A percentile compares a stretch with the other conserved stretches of the same genome.
Evolutionary conservation across 1,140 invertebrate species (phyloP).

Genomic region (Zelostemma sp.): DNA sequence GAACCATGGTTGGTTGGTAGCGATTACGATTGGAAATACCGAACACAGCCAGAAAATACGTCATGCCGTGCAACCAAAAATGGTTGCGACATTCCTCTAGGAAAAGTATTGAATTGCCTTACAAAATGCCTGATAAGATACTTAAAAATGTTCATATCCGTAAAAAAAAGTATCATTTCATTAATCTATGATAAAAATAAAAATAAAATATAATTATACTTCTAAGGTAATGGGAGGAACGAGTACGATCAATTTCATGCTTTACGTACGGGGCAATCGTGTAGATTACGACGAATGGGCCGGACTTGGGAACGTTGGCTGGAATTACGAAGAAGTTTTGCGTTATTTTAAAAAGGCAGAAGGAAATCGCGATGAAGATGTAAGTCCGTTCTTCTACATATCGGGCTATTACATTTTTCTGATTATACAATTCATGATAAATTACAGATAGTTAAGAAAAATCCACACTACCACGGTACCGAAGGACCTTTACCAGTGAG

Average conservation of each 20-base stretch:
- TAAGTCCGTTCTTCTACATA: too few relatives aligned
- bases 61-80: slow-evolving; percentile 63
- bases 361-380: too few relatives aligned
- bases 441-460: slow-evolving; percentile 61
- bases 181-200: too few relatives aligned
- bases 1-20: slow-evolving; percentile 71
- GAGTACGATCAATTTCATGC: slow-evolving; percentile 77
- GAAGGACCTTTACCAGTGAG: slow-evolving; percentile 76
- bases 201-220: too few relatives aligned
- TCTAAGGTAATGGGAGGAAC: slow-evolving; percentile 73
- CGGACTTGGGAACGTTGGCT: slow-evolving; percentile 73
- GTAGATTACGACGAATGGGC: slow-evolving; percentile 79
- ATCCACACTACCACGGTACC: slow-evolving; percentile 72
- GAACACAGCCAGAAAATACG: slow-evolving; percentile 68
- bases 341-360: too few relatives aligned
- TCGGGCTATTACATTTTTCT: slow-evolving; percentile 61
- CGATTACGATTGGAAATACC: slow-evolving; percentile 73
- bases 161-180: too few relatives aligned
- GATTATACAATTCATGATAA: too few relatives aligned
- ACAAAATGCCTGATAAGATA: too few relatives aligned
- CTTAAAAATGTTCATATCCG: too few relatives aligned
- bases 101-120: too few relatives aligned
- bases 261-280: slow-evolving; percentile 77
- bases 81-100: slow-evolving; percentile 61
- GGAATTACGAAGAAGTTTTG: too few relatives aligned